These are phyloP conservation scores for Stegodyphus dumicola DNA, from an alignment of 1,140 invertebrate species.

Conservation along the genomic window DNA sequence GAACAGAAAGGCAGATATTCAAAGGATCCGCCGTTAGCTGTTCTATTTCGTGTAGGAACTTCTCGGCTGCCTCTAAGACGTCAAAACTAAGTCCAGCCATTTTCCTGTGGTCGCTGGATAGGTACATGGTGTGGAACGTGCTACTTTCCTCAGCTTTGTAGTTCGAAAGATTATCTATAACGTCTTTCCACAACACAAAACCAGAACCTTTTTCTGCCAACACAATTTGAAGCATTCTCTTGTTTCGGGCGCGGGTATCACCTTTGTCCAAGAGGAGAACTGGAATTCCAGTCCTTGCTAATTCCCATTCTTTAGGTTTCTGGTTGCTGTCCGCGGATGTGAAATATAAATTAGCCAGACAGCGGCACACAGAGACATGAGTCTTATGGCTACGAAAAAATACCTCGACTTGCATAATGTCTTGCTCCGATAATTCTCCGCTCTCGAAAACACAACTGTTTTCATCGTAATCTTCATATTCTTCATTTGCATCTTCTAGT, in stretches of 20 bases:
- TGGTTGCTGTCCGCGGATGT: conserved; percentile 68
- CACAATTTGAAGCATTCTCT: conserved; percentile 80
- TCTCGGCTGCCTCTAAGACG: conserved; percentile 77
- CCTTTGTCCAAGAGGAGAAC: conserved; percentile 83
- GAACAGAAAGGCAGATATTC: conserved; percentile 80
- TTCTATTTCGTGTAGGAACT: conserved; percentile 77
- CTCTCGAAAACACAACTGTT: not conserved
- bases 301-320: conserved; percentile 75
- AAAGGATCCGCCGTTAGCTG: conserved; percentile 80
- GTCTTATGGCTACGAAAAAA: conserved; percentile 84
- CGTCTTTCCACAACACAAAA: conserved; percentile 86
- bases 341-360: conserved; percentile 82
- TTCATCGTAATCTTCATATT: conserved; percentile 20
- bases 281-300: conserved; percentile 84
- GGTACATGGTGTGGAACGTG: conserved; percentile 86
- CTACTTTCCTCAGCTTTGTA: conserved; percentile 73
- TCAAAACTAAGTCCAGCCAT: conserved; percentile 82
- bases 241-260: conserved; percentile 77
- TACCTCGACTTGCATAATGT: conserved; percentile 81
- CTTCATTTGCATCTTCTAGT: not conserved
- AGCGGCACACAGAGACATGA: conserved; percentile 81
- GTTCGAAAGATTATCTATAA: conserved; percentile 76
- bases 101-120: conserved; percentile 77
- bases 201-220: conserved; percentile 86
- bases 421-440: conserved; percentile 65